A percentile compares a stretch with the other conserved stretches of the same genome.
Evolutionary conservation across 1,140 invertebrate species (phyloP).

Genomic region (Leptopilina boulardi): DNA sequence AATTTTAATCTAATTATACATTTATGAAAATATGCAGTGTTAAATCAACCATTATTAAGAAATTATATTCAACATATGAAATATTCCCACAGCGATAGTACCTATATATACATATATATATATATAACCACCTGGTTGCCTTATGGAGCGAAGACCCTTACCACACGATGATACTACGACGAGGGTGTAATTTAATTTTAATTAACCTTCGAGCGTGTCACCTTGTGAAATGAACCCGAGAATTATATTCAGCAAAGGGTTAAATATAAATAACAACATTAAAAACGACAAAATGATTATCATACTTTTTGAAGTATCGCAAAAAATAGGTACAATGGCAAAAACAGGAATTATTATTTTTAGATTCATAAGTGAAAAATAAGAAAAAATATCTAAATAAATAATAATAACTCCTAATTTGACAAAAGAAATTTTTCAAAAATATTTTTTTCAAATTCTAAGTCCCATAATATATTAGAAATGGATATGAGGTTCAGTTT

Average conservation of each 20-base stretch:
- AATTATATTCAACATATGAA: constrained; percentile 56
- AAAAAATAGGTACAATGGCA: too few relatives aligned
- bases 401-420: too few relatives aligned
- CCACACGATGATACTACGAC: constrained; percentile 48
- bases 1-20: neutral
- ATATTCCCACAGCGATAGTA: constrained; percentile 70
- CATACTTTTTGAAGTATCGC: too few relatives aligned
- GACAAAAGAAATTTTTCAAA: too few relatives aligned
- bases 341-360: too few relatives aligned
- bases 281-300: too few relatives aligned
- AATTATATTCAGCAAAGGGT: constrained; percentile 5
- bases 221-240: constrained; percentile 8
- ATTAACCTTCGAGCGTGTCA: constrained; percentile 56
- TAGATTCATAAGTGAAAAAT: too few relatives aligned
- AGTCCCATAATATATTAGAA: neutral
- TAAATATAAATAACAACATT: constrained; percentile 9
- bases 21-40: neutral
- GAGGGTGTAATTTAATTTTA: constrained; percentile 56
- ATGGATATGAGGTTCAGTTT: constrained; percentile 48
- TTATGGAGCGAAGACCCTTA: constrained; percentile 58
- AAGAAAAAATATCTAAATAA: too few relatives aligned
- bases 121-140: constrained; percentile 66
- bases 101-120: neutral
- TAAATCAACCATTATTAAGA: constrained; percentile 2
- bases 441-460: too few relatives aligned